Evolutionary conservation across 2,113 vertebrate genomes (phyloP).

Genomic region (Calidris pugnax): DNA sequence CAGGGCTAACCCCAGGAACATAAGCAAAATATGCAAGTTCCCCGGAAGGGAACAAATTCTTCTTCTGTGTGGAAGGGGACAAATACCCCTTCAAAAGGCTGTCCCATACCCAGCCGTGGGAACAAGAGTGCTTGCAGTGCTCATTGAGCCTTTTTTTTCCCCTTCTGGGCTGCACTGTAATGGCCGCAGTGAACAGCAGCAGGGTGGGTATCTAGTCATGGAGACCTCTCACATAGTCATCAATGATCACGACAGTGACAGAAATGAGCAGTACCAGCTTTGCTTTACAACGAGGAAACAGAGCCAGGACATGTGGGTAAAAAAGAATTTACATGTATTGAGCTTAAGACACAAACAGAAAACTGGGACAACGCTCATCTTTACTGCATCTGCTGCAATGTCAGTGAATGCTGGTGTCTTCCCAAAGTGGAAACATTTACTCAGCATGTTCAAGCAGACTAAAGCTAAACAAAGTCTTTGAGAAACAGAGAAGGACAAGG

Average conservation of each 20-base stretch:
- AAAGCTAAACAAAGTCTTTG: not conserved
- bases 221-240: not conserved
- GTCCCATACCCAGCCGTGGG: rapidly evolving
- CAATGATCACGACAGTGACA: rapidly evolving
- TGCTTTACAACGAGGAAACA: not conserved
- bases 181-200: not conserved
- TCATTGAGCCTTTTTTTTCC: not conserved
- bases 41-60: rapidly evolving
- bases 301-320: not conserved
- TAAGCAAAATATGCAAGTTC: not conserved
- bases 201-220: not conserved
- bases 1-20: not conserved
- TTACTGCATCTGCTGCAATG: not conserved
- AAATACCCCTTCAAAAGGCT: not conserved
- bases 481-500: not conserved
- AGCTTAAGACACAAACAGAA: not conserved
- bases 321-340: not conserved
- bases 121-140: not conserved
- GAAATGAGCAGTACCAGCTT: not conserved
- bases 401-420: not conserved
- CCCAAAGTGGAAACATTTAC: no score
- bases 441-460: not conserved
- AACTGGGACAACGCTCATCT: not conserved
- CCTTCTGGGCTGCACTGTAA: not conserved
- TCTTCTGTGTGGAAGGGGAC: not conserved